Conservation (phyloP, 2,797 vertebrate species). For the Chloroceryle amazona region DNA sequence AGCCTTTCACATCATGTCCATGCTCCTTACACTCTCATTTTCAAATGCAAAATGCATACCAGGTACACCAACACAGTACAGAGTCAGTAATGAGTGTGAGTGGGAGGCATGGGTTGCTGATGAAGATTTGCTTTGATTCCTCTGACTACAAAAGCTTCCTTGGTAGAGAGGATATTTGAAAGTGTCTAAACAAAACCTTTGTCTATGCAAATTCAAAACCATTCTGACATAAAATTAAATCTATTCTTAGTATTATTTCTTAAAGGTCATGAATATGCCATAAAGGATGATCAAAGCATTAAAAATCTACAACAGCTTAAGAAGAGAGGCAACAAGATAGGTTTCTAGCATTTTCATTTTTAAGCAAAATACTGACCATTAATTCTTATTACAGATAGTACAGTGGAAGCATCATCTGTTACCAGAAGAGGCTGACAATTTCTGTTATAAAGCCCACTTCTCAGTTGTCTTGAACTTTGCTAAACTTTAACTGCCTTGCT, state of each 20-base stretch:
- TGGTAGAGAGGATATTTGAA: neutral
- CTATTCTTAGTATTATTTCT: conserved; percentile 22
- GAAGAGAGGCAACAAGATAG: neutral
- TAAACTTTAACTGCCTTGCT: neutral
- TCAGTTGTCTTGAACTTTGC: neutral
- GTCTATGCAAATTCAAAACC: conserved; percentile 39
- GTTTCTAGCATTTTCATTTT: neutral
- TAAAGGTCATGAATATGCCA: conserved; percentile 26
- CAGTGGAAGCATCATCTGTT: neutral
- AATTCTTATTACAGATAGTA: neutral
- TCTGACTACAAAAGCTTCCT: conserved; percentile 54
- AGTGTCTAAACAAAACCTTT: conserved; percentile 43
- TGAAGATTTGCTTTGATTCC: conserved; percentile 53
- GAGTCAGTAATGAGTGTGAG: conserved; percentile 2
- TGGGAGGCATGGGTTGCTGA: conserved; percentile 40
- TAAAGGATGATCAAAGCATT: neutral
- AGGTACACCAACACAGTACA: neutral
- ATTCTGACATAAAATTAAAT: conserved; percentile 38
- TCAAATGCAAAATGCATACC: conserved; percentile 1
- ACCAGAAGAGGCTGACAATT: neutral
- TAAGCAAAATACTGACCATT: neutral
- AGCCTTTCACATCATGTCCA: neutral
- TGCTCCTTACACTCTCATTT: neutral
- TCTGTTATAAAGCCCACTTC: neutral
- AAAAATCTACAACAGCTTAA: neutral